Conservation (phyloP, 2,888 invertebrate genomes). For the Oscheius sp. region DNA sequence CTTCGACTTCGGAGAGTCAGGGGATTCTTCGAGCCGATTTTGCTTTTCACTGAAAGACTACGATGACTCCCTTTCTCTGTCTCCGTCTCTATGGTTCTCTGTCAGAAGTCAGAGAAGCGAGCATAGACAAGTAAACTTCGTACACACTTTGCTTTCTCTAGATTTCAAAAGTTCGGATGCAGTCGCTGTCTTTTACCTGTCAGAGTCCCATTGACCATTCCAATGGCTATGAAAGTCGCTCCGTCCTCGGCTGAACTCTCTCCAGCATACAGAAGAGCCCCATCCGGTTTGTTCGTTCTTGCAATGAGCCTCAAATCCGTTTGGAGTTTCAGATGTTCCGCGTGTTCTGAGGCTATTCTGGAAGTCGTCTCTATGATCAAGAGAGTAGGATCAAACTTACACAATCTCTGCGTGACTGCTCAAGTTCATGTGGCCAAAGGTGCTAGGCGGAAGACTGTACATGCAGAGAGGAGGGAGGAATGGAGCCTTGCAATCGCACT, state of each 20-base stretch:
- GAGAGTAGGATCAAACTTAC: constrained; percentile 10
- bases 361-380: background rate
- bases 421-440: constrained; percentile 62
- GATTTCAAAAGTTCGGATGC: too few species aligned
- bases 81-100: too few species aligned
- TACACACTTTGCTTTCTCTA: too few species aligned
- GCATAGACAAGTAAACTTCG: too few species aligned
- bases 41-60: constrained; percentile 41
- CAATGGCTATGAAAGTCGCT: constrained; percentile 54
- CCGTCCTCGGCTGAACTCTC: constrained; percentile 53
- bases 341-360: constrained; percentile 26
- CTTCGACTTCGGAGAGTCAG: constrained; percentile 42
- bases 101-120: too few species aligned
- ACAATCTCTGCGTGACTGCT: constrained; percentile 26
- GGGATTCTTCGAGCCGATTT: constrained; percentile 46
- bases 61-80: too few species aligned
- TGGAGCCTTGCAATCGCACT: constrained; percentile 65
- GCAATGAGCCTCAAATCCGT: constrained; percentile 65
- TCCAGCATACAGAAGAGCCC: constrained; percentile 62
- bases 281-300: constrained; percentile 54
- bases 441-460: constrained; percentile 61
- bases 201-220: constrained; percentile 52
- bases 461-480: constrained; percentile 65
- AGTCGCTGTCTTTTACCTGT: constrained; percentile 38
- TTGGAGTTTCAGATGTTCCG: constrained; percentile 42